phyloP scores from a whole-genome alignment of 64 coral and sea anemone species.

The Cladopsammia gracilis region DNA sequence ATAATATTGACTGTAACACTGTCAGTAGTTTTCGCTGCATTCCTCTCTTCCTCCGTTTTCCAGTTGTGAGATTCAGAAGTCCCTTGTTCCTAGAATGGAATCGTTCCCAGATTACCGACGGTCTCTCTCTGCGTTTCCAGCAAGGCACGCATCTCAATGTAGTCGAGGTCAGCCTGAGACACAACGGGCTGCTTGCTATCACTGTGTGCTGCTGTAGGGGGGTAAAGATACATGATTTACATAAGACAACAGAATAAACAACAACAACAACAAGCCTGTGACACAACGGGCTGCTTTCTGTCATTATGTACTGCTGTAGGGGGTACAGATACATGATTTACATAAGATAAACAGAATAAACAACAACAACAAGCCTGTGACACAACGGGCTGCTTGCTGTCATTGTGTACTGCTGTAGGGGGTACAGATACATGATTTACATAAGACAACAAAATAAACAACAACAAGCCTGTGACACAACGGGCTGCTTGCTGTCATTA shows the following conservation, averaged over 20 bases:
- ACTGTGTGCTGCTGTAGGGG: neutral
- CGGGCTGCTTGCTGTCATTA: neutral
- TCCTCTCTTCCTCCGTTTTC: neutral
- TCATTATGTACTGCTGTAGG: neutral
- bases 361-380: neutral
- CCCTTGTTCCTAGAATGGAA: conserved; percentile 52
- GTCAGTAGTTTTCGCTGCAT: too few relatives aligned
- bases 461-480: neutral
- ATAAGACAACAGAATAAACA: neutral
- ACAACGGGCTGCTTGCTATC: neutral
- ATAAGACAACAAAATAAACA: neutral
- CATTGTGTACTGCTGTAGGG: neutral
- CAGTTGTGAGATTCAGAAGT: neutral
- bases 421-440: neutral
- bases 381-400: neutral
- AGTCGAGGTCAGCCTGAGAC: conserved; percentile 18
- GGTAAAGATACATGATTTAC: neutral
- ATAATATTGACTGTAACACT: too few relatives aligned
- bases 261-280: neutral
- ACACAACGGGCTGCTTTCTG: neutral
- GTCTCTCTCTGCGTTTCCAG: conserved; percentile 51
- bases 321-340: neutral
- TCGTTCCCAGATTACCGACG: conserved; percentile 54
- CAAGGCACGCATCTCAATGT: conserved; percentile 47
- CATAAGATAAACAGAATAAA: neutral